phyloP scores from a whole-genome alignment of 1,140 invertebrate species.

The Drosophila littoralis region DNA sequence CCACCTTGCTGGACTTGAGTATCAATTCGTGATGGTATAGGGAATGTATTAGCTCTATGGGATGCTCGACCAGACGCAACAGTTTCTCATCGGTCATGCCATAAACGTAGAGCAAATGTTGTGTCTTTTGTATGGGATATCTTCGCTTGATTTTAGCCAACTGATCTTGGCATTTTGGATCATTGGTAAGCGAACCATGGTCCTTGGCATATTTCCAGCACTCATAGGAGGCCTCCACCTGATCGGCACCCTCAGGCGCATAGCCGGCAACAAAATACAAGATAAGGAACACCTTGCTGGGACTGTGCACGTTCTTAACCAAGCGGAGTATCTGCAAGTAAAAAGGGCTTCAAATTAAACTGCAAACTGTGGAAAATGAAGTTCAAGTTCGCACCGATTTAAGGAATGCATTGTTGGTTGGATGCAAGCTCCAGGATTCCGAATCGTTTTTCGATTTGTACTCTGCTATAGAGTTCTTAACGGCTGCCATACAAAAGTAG shows the following conservation, averaged over 20 bases:
- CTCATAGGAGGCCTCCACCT: slow-evolving; percentile 86
- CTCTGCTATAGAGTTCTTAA: slow-evolving; percentile 80
- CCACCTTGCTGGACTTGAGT: slow-evolving; percentile 85
- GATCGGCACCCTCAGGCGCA: slow-evolving; percentile 85
- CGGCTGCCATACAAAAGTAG: slow-evolving; percentile 81
- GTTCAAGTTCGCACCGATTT: slow-evolving; percentile 55
- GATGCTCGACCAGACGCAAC: slow-evolving; percentile 85
- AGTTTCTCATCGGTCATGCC: slow-evolving; percentile 86
- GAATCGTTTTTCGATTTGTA: slow-evolving; percentile 72
- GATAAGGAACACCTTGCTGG: slow-evolving; percentile 70
- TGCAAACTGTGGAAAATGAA: not conserved
- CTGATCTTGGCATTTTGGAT: slow-evolving; percentile 84
- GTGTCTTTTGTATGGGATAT: slow-evolving; percentile 86
- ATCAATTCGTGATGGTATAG: slow-evolving; percentile 86
- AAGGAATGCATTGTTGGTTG: slow-evolving; percentile 82
- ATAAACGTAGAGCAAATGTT: slow-evolving; percentile 86
- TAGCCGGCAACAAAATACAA: slow-evolving; percentile 78
- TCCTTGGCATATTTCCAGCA: slow-evolving; percentile 86
- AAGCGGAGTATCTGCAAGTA: slow-evolving; percentile 64
- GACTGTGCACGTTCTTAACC: slow-evolving; percentile 63
- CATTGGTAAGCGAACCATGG: slow-evolving; percentile 83
- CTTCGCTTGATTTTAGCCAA: slow-evolving; percentile 85
- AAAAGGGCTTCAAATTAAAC: slow-evolving; percentile 4
- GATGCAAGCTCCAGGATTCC: slow-evolving; percentile 75
- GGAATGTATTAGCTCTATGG: slow-evolving; percentile 85